Conservation (phyloP, 2,888 invertebrate species). For the Sphaerophoria rueppellii region DNA sequence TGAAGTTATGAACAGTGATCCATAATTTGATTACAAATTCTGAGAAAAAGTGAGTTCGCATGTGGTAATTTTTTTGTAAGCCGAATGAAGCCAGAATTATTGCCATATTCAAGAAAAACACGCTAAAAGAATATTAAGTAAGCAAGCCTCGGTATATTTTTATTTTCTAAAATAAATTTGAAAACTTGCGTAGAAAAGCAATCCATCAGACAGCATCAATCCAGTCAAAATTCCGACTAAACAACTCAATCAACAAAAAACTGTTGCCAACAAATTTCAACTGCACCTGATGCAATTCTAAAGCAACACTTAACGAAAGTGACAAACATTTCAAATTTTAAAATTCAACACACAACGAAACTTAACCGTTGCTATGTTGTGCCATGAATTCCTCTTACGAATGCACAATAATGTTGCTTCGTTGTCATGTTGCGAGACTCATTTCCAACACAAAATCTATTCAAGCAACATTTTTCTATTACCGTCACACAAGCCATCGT, state of each 20-base stretch:
- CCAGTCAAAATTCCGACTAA: not conserved
- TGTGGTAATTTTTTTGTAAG: too few relatives aligned
- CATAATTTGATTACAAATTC: too few relatives aligned
- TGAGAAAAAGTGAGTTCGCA: too few relatives aligned
- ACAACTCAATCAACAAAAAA: not conserved
- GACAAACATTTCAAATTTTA: slow-evolving; percentile 37
- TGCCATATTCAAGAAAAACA: too few relatives aligned
- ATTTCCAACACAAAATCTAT: slow-evolving; percentile 19
- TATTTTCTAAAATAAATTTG: too few relatives aligned
- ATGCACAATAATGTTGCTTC: slow-evolving; percentile 62
- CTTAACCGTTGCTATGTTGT: slow-evolving; percentile 65
- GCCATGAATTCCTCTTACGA: slow-evolving; percentile 20
- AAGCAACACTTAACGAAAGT: slow-evolving; percentile 48
- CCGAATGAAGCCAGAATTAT: too few relatives aligned
- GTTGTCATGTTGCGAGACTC: slow-evolving; percentile 59
- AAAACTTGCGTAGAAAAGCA: too few relatives aligned
- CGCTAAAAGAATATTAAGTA: too few relatives aligned
- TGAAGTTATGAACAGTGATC: too few relatives aligned
- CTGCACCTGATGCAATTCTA: slow-evolving; percentile 3
- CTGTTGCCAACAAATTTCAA: not conserved
- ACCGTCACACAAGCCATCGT: slow-evolving; percentile 7
- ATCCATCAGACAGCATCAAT: too few relatives aligned
- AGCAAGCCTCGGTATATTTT: too few relatives aligned
- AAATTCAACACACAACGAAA: slow-evolving; percentile 63
- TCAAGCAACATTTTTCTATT: slow-evolving; percentile 33